These are phyloP conservation scores for Bovichtus diacanthus DNA, from an alignment of 2,797 vertebrate species.

Conservation along the genomic window DNA sequence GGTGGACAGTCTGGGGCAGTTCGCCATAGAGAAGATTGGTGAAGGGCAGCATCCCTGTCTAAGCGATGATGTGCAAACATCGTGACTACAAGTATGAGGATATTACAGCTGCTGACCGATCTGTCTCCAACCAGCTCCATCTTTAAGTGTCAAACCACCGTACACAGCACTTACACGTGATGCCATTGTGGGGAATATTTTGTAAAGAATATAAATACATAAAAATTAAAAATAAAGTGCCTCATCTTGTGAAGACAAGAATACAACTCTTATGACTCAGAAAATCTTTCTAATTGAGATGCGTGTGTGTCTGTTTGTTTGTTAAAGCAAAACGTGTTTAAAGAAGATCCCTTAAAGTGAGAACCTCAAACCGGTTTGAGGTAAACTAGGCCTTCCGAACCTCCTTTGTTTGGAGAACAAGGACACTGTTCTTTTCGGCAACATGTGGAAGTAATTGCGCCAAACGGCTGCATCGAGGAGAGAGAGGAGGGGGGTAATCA, in stretches of 20 bases:
- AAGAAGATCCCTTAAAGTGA: slow-evolving; percentile 2
- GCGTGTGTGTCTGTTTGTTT: too few species aligned
- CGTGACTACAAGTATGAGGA: too few species aligned
- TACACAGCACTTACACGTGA: background rate
- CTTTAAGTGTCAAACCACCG: background rate
- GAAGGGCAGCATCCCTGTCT: too few species aligned
- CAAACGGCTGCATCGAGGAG: slow-evolving; percentile 74
- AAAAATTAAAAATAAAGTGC: too few species aligned
- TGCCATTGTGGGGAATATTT: background rate
- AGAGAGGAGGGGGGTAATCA: slow-evolving; percentile 12
- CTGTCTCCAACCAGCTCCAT: background rate
- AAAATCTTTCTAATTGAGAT: too few species aligned
- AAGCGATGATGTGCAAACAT: background rate
- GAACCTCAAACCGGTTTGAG: slow-evolving; percentile 42
- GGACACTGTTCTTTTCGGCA: slow-evolving; percentile 83
- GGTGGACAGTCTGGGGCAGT: slow-evolving; percentile 45
- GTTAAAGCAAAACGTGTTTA: background rate
- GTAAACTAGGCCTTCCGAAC: slow-evolving; percentile 43
- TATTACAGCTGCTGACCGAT: background rate
- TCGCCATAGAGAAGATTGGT: background rate
- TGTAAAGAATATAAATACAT: too few species aligned
- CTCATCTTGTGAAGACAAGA: background rate
- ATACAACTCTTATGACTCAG: background rate
- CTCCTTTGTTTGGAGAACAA: slow-evolving; percentile 85
- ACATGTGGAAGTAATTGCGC: slow-evolving; percentile 98